Evolutionary conservation across 1,140 invertebrate genomes (phyloP).

Genomic region (Periplaneta americana): DNA sequence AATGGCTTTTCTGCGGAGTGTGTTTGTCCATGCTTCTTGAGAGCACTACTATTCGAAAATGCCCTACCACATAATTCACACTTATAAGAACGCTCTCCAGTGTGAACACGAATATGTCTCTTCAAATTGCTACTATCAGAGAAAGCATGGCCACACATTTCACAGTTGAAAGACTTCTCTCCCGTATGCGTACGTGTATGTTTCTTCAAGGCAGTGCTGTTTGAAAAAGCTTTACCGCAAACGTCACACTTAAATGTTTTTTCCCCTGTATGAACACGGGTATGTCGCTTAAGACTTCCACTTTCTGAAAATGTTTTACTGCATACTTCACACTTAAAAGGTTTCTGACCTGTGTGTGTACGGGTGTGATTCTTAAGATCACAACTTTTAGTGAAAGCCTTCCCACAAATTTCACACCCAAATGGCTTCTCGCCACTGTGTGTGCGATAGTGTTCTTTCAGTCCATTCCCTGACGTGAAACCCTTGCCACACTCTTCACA

Average conservation of each 20-base stretch:
- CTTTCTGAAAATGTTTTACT: not conserved
- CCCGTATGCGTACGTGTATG: slow-evolving; percentile 32
- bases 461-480: not conserved
- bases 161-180: slow-evolving; percentile 34
- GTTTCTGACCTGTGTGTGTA: not conserved
- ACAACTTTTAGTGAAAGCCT: not conserved
- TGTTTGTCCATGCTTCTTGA: slow-evolving; percentile 12
- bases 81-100: slow-evolving; percentile 32
- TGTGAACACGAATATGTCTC: slow-evolving; percentile 35
- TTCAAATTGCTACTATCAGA: slow-evolving; percentile 27
- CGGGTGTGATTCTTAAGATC: not conserved
- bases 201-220: not conserved
- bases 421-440: not conserved
- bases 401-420: not conserved
- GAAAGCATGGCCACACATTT: slow-evolving; percentile 18
- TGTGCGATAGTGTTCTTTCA: not conserved
- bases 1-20: slow-evolving; percentile 37
- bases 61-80: slow-evolving; percentile 32
- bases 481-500: slow-evolving; percentile 13
- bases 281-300: not conserved
- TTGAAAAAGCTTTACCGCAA: not conserved
- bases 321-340: not conserved
- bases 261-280: not conserved
- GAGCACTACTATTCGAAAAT: slow-evolving; percentile 12
- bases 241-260: not conserved